Conservation (phyloP, 2,888 invertebrate genomes). For the Lysandra bellargus region DNA sequence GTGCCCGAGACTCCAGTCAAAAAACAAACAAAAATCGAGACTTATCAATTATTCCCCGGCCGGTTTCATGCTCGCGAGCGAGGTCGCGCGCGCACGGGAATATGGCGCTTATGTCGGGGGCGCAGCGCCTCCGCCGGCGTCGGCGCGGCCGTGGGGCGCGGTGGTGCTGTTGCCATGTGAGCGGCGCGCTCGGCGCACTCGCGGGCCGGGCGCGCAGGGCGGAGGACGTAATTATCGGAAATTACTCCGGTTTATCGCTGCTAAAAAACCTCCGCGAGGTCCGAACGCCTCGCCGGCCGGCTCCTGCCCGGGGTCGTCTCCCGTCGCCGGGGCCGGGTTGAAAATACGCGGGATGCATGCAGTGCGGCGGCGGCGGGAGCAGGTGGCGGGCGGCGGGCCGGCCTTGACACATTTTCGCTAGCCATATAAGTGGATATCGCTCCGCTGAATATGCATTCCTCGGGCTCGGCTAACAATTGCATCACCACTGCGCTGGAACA, state of each 20-base stretch:
- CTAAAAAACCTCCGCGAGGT: not conserved
- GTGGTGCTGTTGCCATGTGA: slow-evolving; percentile 58
- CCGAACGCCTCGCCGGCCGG: not conserved
- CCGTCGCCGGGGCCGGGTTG: not conserved
- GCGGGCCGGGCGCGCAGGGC: slow-evolving; percentile 17
- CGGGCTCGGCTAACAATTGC: slow-evolving; percentile 7
- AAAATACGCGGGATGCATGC: not conserved
- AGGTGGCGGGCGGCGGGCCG: not conserved
- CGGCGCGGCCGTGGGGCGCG: slow-evolving; percentile 50
- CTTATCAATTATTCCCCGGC: slow-evolving; percentile 52
- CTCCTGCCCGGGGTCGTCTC: not conserved
- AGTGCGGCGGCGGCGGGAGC: slow-evolving; percentile 1
- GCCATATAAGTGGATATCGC: slow-evolving; percentile 20
- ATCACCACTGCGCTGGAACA: slow-evolving; percentile 1
- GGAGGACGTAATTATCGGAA: slow-evolving; percentile 24
- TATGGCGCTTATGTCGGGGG: slow-evolving; percentile 32
- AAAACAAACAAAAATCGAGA: slow-evolving; percentile 47
- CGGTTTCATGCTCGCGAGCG: slow-evolving; percentile 49
- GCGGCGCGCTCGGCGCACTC: slow-evolving; percentile 17
- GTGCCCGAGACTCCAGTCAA: slow-evolving; percentile 45
- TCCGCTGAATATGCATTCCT: slow-evolving; percentile 19
- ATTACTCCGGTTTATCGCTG: not conserved
- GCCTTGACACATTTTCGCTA: slow-evolving; percentile 19
- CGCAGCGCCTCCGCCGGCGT: slow-evolving; percentile 40
- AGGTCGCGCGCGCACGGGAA: slow-evolving; percentile 37